Conservation (phyloP, 2,113 vertebrate genomes). For the Galemys pyrenaicus region DNA sequence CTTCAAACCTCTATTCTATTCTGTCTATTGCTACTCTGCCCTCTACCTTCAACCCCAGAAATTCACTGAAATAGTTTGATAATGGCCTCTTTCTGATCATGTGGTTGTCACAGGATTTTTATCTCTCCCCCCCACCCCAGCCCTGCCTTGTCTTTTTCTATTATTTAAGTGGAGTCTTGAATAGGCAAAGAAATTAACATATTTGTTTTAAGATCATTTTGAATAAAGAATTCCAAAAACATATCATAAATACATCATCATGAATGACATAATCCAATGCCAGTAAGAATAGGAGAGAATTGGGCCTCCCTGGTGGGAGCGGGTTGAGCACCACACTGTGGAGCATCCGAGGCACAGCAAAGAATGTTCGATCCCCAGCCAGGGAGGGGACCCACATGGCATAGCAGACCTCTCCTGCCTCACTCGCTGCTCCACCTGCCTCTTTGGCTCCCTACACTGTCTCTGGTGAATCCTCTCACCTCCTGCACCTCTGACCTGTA, state of each 20-base stretch:
- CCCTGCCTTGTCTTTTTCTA: not conserved
- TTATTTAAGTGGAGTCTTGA: not conserved
- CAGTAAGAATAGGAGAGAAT: not conserved
- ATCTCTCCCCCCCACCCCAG: rapidly evolving
- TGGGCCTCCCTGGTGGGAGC: too few relatives aligned
- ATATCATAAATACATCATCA: not conserved
- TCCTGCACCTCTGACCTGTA: too few relatives aligned
- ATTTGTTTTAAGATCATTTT: not conserved
- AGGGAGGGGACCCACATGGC: too few relatives aligned
- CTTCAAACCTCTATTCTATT: not conserved
- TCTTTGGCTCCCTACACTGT: too few relatives aligned
- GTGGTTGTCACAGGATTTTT: not conserved
- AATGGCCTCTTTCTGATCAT: not conserved
- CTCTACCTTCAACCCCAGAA: not conserved
- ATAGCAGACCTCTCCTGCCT: too few relatives aligned
- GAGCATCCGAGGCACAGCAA: too few relatives aligned
- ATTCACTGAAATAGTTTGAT: not conserved
- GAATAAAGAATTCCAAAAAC: slow-evolving; percentile 50
- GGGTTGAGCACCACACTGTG: too few relatives aligned
- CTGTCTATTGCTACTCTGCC: not conserved
- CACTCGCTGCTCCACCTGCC: too few relatives aligned
- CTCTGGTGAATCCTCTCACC: too few relatives aligned
- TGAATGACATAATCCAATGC: not conserved
- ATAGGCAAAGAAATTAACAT: not conserved
- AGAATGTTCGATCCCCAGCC: too few relatives aligned